Base-by-base conservation (phyloP, 2,888 invertebrate genomes). In the Drosophila formosana region DNA sequence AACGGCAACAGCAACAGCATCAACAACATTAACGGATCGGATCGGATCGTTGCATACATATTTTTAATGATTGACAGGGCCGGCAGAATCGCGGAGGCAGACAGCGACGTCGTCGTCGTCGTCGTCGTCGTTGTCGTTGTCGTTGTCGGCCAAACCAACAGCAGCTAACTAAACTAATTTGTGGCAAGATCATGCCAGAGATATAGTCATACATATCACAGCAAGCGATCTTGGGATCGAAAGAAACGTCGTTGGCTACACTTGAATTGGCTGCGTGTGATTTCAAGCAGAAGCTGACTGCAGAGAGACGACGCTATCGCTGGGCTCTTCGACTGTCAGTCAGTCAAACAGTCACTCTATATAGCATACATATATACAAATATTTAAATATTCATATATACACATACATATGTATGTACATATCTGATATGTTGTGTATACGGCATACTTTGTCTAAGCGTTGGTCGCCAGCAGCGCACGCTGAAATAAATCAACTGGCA, bases 401-500 rank as follows among this genome's bases (percentile, higher is more conserved):
- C 37, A 49, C 43, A 18, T 47, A 30, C 64, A 49, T 62, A 47
- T 60, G 52, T 65, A n/a, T 18, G 1, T 18, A 55, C 66, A 39
- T 58, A 18, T 18, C 18, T 18, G 18, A 1, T 61, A 61, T 64
- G 64, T 52, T 61, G 49, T 58, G 51, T 49, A 18, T 41, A 13
- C 37, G 39, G 61, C 52, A 72, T 86, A 88, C 88, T 86, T 88
- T 84, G 86, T 88, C 88, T 88, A 88, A 88, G 83, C 88, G 80
- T 66, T 75, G 78, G 78, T 84, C 85, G 80, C 88, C 88, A 76
- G 85, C 86, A 84, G 86, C 88, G 86, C 83, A 88, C 78, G 86
- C 82, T 89, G 85, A 91, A 91, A 91, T 91, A 91, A 91, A 91
- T 91, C 91, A 90, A 89, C 84, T 86, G 78, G 77, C 75, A 66